These are phyloP conservation scores for Taenaris catops DNA, from an alignment of 2,888 invertebrate genomes.

Conservation along the genomic window DNA sequence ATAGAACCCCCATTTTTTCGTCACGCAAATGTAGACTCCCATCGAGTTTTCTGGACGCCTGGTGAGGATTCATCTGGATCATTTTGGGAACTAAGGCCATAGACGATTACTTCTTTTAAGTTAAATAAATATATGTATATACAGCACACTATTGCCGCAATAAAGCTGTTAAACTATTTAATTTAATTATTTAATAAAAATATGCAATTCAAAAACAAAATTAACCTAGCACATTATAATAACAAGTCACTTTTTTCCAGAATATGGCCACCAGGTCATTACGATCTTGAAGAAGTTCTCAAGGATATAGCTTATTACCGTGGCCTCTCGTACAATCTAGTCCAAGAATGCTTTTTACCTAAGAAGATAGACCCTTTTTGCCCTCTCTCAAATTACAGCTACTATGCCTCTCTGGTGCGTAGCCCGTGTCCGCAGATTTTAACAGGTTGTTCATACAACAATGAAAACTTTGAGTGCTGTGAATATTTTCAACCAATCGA, in stretches of 20 bases:
- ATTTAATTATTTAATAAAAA: too few species aligned
- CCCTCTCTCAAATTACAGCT: constrained; percentile 78
- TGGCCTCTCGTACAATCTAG: constrained; percentile 82
- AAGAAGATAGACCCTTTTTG: constrained; percentile 73
- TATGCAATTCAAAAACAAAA: too few species aligned
- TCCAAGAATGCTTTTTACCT: constrained; percentile 79
- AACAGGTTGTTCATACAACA: constrained; percentile 74
- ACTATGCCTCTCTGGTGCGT: constrained; percentile 78
- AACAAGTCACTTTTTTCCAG: constrained; percentile 43
- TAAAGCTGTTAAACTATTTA: too few species aligned
- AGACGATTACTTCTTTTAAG: too few species aligned
- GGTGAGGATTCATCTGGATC: too few species aligned
- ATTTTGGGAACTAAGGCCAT: too few species aligned
- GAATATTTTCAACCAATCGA: constrained; percentile 78
- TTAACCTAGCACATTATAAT: too few species aligned
- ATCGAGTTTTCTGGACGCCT: too few species aligned
- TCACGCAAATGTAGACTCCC: too few species aligned
- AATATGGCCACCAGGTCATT: constrained; percentile 82
- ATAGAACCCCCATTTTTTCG: too few species aligned
- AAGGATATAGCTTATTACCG: constrained; percentile 85
- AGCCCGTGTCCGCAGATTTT: constrained; percentile 72
- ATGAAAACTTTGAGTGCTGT: constrained; percentile 79
- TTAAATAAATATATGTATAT: too few species aligned
- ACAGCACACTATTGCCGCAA: too few species aligned
- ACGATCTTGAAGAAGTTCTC: constrained; percentile 85